Base-by-base conservation (phyloP, 2,888 invertebrate species). In the Thera britannica region DNA sequence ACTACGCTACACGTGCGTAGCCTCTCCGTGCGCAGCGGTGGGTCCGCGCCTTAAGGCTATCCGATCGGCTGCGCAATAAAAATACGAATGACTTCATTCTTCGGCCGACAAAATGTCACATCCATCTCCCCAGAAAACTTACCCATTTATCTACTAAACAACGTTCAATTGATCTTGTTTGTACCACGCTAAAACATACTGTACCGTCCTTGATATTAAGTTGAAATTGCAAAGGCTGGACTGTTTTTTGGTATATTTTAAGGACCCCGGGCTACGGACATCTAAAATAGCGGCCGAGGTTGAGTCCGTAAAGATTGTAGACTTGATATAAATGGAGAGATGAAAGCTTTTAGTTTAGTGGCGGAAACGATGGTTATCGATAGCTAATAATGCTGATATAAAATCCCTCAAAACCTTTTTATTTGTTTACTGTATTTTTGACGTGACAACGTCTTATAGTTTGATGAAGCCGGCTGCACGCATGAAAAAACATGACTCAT, bases 61-160 rank as follows among this genome's bases (percentile, higher is more conserved):
- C 65, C 64, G 64, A 69, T 65, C 65, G 64, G 57, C 58, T 12
- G 35, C 48, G 57, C 61, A 63, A 69, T 72, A 72, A 63, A 69
- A 67, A 69, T 66, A 68, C 61, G 58, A 48, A 54, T 48, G 56
- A 3, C 49, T 60, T 38, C 41, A 58, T 54, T 58, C 62, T 56
- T 49, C 51, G 63, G 12, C 65, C 58, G 44, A 66, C 68, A 65
- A 75, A 68, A 62, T 63, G 72, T 68, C 70, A 60, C 72, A 73
- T 74, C 67, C 54, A 70, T 75, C 73, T 62, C 62, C 58, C 62
- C 54, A 64, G 38, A 72, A 66, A 71, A 68, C 61, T 70, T 65
- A 56, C 59, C 51, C 65, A 70, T 72, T 67, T 70, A 71, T 70
- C 66, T 66, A 56, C 64, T 62, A 62, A 69, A 70, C 70, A 68